These are phyloP conservation scores for Diprion similis DNA, from an alignment of 1,140 invertebrate genomes.

Conservation along the genomic window DNA sequence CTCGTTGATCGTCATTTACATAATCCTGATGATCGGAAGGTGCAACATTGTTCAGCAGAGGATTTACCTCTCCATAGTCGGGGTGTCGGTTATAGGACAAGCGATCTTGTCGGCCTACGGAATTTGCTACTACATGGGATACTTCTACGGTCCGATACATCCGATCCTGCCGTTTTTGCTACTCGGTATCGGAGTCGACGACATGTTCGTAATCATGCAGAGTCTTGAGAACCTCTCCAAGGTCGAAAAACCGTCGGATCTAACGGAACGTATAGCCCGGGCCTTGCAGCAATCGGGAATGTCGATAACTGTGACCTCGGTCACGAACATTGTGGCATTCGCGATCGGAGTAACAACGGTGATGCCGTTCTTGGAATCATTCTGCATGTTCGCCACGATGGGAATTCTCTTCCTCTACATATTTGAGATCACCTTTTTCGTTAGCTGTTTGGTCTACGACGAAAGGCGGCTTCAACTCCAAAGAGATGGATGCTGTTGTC, in stretches of 20 bases:
- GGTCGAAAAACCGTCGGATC: conserved; percentile 43
- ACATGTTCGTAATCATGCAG: conserved; percentile 66
- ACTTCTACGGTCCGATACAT: conserved; percentile 66
- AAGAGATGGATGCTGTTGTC: conserved; percentile 62
- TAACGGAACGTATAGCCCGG: conserved; percentile 55
- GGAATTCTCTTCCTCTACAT: conserved; percentile 63
- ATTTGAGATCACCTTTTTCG: conserved; percentile 65
- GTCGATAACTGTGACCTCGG: conserved; percentile 72
- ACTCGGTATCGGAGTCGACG: conserved; percentile 64
- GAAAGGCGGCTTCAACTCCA: conserved; percentile 56
- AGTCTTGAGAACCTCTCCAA: conserved; percentile 48
- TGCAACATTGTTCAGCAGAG: conserved; percentile 65
- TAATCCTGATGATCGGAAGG: conserved; percentile 64
- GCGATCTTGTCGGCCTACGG: conserved; percentile 65
- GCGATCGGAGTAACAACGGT: conserved; percentile 68
- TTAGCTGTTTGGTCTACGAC: conserved; percentile 64
- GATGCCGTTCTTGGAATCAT: conserved; percentile 62
- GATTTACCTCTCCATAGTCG: conserved; percentile 61
- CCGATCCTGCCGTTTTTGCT: conserved; percentile 67
- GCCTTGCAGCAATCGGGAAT: conserved; percentile 67
- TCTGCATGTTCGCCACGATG: conserved; percentile 62
- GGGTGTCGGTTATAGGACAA: conserved; percentile 62
- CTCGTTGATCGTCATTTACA: conserved; percentile 63
- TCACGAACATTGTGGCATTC: conserved; percentile 74
- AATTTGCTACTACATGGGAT: conserved; percentile 62